Base-by-base conservation (phyloP, 2,113 vertebrate genomes). In the Nipponia nippon region DNA sequence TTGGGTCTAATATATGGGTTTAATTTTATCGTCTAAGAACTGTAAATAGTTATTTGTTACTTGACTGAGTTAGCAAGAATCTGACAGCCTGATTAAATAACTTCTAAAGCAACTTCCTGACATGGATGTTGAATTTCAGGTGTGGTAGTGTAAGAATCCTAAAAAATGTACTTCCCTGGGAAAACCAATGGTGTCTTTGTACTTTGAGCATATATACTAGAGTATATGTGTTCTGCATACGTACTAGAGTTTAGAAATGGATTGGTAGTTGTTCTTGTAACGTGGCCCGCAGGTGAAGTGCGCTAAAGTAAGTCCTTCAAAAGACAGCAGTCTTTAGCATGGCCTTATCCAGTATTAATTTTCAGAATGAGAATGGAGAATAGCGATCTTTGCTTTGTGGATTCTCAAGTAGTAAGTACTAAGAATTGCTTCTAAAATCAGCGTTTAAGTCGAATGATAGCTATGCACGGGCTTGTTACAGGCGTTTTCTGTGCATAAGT, bases 241-340 rank as follows among this genome's bases (percentile, higher is more conserved):
- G 2, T 32, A 4, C 9, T 6, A 2, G 15, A 27, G 32, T 36
- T 49, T 5, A n/a, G 70, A 59, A 76, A 16, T 7, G 44, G 46
- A 9, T 5, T 87, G 42, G 32, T 56, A 10, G 25, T 59, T 75
- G 21, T 71, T 88, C 25, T 52, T 40, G 20, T 63, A 49, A 11
- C 11, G 6, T 16, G 55, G 42, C 59, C 66, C 0, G 0, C 27
- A 56, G 44, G 14, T 52, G 20, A 67, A 13, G 29, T 56, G 40
- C 21, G 6, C 42, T 59, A 11, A 29, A 38, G 20, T 34, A 6
- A 58, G 55, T 38, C 52, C 53, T 59, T 65, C 27, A 36, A 16
- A 82, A 61, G 36, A 22, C 63, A 94, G 56, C 20, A 76, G 30
- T 27, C 55, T 50, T 83, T 14, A 77, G 61, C 32, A 26, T 29